Evolutionary conservation across 2,113 vertebrate genomes (phyloP), one percentile per base, ranked within the genome.

Genomic region (Suncus etruscus): DNA sequence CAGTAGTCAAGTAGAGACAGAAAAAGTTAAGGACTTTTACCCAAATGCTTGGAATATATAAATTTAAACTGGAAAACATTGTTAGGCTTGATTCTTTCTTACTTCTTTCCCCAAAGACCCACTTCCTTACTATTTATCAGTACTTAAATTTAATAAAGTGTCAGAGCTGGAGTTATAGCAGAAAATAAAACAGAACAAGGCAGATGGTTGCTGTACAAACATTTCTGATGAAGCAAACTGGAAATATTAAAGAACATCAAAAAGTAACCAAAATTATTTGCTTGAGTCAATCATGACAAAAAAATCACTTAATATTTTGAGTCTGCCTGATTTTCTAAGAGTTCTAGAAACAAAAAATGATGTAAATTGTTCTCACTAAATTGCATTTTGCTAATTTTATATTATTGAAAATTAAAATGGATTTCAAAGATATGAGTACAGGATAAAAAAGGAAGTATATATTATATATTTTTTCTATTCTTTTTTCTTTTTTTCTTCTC

Each of bases 31-130:
- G 68, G 3, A 22, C n/a, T 11, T 39, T 80, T 22, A 29, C 83
- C 66, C 47, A n/a, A 70, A 69, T 8, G n/a, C 10, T 89, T 77
- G 25, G 8, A 54, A 58, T 51, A n/a, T 22, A 61, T 27, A 50
- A 24, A 86, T 54, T 92, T 66, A 79, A 92, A 27, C 85, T 22
- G 75, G 78, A 86, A 75, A 83, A 73, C 79, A 54, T 11, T 12
- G 11, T 58, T 50, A 76, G 11, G 11, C 45, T 54, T 72, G 27
- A 32, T 51, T 76, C 61, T 90, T 50, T 81, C 65, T 31, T 68
- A 94, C 78, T 94, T 89, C 68, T 74, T 89, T 94, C 78, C 84
- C 78, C 84, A 68, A 87, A 84, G 5, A 68, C 58, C 39, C 22
- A 45, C 47, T 7, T 47, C 79, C 61, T 79, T 78, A 50, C 54